phyloP scores from a whole-genome alignment of 1,140 invertebrate genomes.

The Pachypsylla venusta region DNA sequence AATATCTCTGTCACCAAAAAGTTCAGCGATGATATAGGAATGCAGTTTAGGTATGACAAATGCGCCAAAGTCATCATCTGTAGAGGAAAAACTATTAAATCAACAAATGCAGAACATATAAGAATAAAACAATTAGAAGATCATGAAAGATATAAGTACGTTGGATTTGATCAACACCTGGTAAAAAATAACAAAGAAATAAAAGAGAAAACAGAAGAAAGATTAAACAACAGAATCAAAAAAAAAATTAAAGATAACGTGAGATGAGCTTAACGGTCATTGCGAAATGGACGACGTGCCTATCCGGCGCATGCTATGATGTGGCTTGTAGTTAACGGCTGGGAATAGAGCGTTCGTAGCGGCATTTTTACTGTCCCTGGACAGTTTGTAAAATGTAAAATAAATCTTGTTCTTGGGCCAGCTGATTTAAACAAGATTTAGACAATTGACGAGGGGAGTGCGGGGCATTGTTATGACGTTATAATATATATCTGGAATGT shows the following conservation, averaged over 20 bases:
- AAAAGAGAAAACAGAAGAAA: neutral
- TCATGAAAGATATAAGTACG: constrained; percentile 7
- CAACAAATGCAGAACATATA: neutral
- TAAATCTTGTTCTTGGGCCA: too few relatives aligned
- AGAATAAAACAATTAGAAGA: neutral
- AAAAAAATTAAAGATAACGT: neutral
- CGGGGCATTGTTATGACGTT: too few relatives aligned
- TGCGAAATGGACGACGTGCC: too few relatives aligned
- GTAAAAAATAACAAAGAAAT: neutral
- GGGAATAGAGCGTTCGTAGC: too few relatives aligned
- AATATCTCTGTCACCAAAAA: neutral
- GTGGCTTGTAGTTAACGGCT: too few relatives aligned
- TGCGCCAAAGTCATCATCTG: neutral
- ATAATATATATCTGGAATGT: too few relatives aligned
- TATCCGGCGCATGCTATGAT: too few relatives aligned
- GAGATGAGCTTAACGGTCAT: too few relatives aligned
- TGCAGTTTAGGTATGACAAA: neutral
- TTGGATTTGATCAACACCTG: neutral
- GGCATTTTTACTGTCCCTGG: too few relatives aligned
- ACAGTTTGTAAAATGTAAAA: too few relatives aligned
- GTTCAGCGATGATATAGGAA: neutral
- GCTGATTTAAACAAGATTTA: too few relatives aligned
- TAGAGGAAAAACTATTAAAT: neutral
- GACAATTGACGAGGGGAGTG: too few relatives aligned
- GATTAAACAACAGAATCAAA: neutral